Percentiles rank a stretch among this genome's conserved stretches.
These are phyloP conservation scores for Virgularia gustaviana DNA, from an alignment of 92 coral and sea anemone genomes.

Conservation along the genomic window DNA sequence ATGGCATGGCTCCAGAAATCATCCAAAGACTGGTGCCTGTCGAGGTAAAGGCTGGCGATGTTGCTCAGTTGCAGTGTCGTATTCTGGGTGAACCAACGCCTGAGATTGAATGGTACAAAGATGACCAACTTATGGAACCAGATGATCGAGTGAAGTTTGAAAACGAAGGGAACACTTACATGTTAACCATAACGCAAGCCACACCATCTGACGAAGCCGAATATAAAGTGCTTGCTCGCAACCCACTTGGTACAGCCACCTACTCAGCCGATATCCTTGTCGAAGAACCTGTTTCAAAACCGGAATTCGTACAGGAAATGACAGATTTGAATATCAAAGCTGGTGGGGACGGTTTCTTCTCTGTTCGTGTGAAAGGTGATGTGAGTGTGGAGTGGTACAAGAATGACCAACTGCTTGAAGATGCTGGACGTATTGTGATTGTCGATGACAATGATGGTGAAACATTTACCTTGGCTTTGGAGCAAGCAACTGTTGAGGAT, in stretches of 20 bases:
- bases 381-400: conserved; percentile 61
- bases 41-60: conserved; percentile 61
- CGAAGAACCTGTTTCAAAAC: conserved; percentile 60
- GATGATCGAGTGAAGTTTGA: conserved; percentile 62
- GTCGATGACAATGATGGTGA: conserved; percentile 65
- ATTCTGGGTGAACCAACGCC: conserved; percentile 59
- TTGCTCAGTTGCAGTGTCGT: conserved; percentile 71
- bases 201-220: conserved; percentile 77
- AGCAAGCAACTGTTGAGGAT: conserved; percentile 52
- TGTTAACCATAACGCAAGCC: conserved; percentile 59
- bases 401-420: conserved; percentile 52
- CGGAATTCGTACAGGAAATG: conserved; percentile 64
- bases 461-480: conserved; percentile 56
- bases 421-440: conserved; percentile 63
- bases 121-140: conserved; percentile 62
- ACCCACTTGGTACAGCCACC: conserved; percentile 73
- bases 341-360: conserved; percentile 65
- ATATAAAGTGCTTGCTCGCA: conserved; percentile 78
- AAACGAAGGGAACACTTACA: conserved; percentile 61
- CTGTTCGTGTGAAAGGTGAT: conserved; percentile 60
- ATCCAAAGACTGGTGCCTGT: conserved; percentile 62
- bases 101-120: conserved; percentile 80
- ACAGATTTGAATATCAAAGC: conserved; percentile 52
- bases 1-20: conserved; percentile 62
- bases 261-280: conserved; percentile 76